Percentiles rank a stretch among this genome's conserved stretches.
Conservation (phyloP, 92 coral and sea anemone species). For the Isaurus tuberculatus region DNA sequence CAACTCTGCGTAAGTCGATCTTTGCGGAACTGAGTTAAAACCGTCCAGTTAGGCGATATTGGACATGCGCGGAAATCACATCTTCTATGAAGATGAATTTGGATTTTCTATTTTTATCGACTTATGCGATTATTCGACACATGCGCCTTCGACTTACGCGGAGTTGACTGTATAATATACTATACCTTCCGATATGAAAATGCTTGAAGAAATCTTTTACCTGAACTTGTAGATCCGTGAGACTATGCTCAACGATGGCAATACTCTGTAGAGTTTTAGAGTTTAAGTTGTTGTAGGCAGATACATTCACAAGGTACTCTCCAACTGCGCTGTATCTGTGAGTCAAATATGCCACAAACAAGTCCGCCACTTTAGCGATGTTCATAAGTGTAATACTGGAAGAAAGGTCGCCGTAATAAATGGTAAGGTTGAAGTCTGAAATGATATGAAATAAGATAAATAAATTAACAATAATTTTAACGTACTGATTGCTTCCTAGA, state of each 20-base stretch:
- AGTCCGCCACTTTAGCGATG: conserved; percentile 57
- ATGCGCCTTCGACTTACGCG: too few species aligned
- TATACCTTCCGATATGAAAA: too few species aligned
- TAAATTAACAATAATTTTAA: too few species aligned
- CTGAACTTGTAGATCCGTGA: conserved; percentile 59
- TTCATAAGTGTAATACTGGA: conserved; percentile 20
- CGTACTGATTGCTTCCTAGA: too few species aligned
- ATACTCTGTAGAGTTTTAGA: conserved; percentile 43
- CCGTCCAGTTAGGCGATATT: too few species aligned
- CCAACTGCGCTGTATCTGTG: conserved; percentile 72
- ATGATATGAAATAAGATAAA: not conserved
- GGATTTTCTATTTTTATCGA: too few species aligned
- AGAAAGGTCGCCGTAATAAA: conserved; percentile 46
- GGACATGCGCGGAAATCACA: too few species aligned
- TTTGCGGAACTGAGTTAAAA: too few species aligned
- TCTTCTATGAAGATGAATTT: too few species aligned
- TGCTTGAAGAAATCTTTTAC: conserved; percentile 34
- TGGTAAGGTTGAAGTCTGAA: conserved; percentile 50
- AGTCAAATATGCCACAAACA: conserved; percentile 62
- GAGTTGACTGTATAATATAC: too few species aligned
- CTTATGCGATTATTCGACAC: too few species aligned
- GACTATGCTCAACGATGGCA: conserved; percentile 67
- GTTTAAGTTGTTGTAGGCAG: conserved; percentile 62
- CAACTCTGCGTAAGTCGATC: too few species aligned
- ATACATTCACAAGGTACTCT: conserved; percentile 61